Conservation (phyloP, 2,888 invertebrate species). For the Sarcophaga variegata region DNA sequence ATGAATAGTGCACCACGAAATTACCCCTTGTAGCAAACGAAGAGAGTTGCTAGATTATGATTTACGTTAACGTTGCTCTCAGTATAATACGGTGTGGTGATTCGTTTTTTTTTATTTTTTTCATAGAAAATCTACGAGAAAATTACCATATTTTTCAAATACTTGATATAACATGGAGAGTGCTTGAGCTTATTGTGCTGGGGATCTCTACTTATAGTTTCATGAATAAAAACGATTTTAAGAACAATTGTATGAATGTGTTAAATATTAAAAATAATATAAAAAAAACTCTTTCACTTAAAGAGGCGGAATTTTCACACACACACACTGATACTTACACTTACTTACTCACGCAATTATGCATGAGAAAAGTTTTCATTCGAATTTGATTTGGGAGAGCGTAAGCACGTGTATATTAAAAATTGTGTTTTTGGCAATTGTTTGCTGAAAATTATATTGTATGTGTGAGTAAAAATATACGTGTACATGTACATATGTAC, state of each 20-base stretch:
- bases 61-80: constrained; percentile 47
- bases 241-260: constrained; percentile 31
- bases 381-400: constrained; percentile 18
- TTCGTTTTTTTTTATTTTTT: not conserved
- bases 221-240: constrained; percentile 47
- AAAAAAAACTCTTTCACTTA: constrained; percentile 45
- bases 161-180: constrained; percentile 51
- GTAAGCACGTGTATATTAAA: not conserved
- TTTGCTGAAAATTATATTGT: constrained; percentile 38
- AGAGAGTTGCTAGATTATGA: constrained; percentile 21
- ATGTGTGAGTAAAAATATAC: not conserved
- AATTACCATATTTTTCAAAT: constrained; percentile 66
- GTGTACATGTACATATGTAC: not conserved
- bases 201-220: constrained; percentile 51
- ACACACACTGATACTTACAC: not conserved
- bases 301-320: constrained; percentile 61
- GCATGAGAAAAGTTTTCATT: constrained; percentile 55
- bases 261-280: constrained; percentile 6
- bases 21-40: not conserved
- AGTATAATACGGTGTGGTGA: constrained; percentile 7
- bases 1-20: constrained; percentile 17
- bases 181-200: constrained; percentile 29
- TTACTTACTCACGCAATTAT: constrained; percentile 16
- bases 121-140: constrained; percentile 40
- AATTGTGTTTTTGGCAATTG: constrained; percentile 16